These are phyloP conservation scores for Tubulanus polymorphus DNA, from an alignment of 2,888 invertebrate species.

Conservation along the genomic window DNA sequence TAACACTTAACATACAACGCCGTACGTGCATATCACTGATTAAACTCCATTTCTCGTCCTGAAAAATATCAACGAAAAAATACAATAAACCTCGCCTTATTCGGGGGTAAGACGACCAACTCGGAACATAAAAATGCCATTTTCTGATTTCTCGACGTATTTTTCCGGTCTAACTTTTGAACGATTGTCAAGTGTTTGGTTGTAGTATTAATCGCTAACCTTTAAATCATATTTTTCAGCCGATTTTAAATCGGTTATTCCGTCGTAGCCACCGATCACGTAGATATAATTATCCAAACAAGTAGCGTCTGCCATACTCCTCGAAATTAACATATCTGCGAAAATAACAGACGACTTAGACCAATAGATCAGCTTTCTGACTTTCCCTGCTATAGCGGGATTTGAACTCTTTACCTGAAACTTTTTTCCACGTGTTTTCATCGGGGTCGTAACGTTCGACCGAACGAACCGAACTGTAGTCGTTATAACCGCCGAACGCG, in stretches of 20 bases:
- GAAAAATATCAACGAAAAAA: background rate
- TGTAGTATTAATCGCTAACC: background rate
- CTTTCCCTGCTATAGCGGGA: no score
- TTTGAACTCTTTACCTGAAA: conserved; percentile 57
- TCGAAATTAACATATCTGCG: background rate
- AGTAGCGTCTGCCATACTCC: conserved; percentile 57
- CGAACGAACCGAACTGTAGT: conserved; percentile 56
- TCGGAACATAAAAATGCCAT: no score
- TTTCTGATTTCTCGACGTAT: no score
- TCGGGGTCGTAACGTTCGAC: conserved; percentile 57
- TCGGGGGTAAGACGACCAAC: no score
- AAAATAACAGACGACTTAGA: no score
- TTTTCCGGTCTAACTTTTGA: no score
- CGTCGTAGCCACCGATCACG: conserved; percentile 57
- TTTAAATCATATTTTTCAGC: background rate
- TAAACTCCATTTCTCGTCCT: conserved; percentile 47
- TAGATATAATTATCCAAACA: conserved; percentile 49
- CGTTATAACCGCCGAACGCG: conserved; percentile 58
- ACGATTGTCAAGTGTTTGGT: no score
- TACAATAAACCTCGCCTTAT: background rate
- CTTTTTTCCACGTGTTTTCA: conserved; percentile 53
- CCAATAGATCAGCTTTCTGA: no score
- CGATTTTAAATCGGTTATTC: conserved; percentile 25
- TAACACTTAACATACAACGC: conserved; percentile 64
- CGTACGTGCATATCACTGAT: conserved; percentile 55